A percentile compares a stretch with the other conserved stretches of the same genome.
Evolutionary conservation across 2,888 invertebrate genomes (phyloP).

Genomic region (Cephonodes hylas): DNA sequence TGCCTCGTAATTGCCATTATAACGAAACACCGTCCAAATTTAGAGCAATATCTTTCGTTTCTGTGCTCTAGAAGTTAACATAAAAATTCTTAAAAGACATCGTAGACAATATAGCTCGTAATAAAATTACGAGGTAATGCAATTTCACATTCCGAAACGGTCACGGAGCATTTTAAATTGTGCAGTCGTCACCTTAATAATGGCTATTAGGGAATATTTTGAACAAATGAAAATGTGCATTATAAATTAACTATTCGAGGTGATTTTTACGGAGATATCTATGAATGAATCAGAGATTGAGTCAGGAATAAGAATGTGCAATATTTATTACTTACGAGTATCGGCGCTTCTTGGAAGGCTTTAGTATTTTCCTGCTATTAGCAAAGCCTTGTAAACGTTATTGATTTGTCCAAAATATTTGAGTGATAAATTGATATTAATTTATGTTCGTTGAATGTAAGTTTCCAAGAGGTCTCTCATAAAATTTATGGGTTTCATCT

Average conservation of each 20-base stretch:
- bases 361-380: background rate
- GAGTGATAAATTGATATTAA: too few species aligned
- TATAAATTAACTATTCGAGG: background rate
- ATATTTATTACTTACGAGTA: background rate
- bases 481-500: too few species aligned
- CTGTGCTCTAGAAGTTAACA: background rate
- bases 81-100: slow-evolving; percentile 6
- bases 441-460: too few species aligned
- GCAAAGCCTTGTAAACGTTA: too few species aligned
- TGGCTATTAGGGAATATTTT: background rate
- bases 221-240: background rate
- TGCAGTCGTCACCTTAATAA: slow-evolving; percentile 5
- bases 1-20: background rate
- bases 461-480: too few species aligned
- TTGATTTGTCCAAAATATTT: too few species aligned
- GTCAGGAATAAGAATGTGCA: background rate
- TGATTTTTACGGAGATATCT: background rate
- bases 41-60: background rate
- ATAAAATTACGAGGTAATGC: slow-evolving; percentile 8
- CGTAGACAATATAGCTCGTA: slow-evolving; percentile 7
- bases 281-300: background rate
- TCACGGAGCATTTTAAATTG: slow-evolving; percentile 8
- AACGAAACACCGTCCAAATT: background rate
- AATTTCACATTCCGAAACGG: slow-evolving; percentile 11
- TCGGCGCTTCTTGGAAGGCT: background rate